A percentile compares a stretch with the other conserved stretches of the same genome.
These are phyloP conservation scores for Acomys russatus DNA, from an alignment of 2,797 vertebrate species.

Conservation along the genomic window DNA sequence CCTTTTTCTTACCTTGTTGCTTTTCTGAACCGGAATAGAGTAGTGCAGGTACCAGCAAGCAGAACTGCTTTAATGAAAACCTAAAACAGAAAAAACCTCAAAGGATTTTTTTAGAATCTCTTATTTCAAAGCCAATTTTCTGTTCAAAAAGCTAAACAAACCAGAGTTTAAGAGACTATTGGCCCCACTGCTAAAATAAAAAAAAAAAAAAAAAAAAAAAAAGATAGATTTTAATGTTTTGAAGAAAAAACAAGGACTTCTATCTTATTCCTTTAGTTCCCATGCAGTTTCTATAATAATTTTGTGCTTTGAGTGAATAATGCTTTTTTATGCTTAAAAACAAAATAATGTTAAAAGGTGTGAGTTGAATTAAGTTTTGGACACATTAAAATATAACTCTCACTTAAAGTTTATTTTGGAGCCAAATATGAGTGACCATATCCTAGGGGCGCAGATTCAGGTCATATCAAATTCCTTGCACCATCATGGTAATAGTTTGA, in stretches of 20 bases:
- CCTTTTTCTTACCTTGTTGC: slow-evolving; percentile 32
- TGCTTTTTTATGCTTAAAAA: slow-evolving; percentile 13
- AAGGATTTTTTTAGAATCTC: slow-evolving; percentile 53
- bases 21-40: slow-evolving; percentile 60
- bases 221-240: slow-evolving; percentile 10
- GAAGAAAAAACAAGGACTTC: neutral
- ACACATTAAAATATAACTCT: neutral
- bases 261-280: slow-evolving; percentile 21
- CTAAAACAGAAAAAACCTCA: neutral
- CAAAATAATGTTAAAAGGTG: neutral
- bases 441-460: neutral
- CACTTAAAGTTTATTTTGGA: neutral
- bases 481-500: neutral
- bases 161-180: neutral
- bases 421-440: neutral
- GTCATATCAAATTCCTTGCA: neutral
- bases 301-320: slow-evolving; percentile 32
- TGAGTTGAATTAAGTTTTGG: neutral
- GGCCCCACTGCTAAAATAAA: neutral
- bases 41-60: neutral
- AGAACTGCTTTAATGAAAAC: slow-evolving; percentile 38
- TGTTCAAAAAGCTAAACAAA: slow-evolving; percentile 42
- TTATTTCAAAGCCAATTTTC: slow-evolving; percentile 60
- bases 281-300: neutral
- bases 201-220: too few species aligned